phyloP scores from a whole-genome alignment of 1,140 invertebrate species.

The Bathynomus jamesi region DNA sequence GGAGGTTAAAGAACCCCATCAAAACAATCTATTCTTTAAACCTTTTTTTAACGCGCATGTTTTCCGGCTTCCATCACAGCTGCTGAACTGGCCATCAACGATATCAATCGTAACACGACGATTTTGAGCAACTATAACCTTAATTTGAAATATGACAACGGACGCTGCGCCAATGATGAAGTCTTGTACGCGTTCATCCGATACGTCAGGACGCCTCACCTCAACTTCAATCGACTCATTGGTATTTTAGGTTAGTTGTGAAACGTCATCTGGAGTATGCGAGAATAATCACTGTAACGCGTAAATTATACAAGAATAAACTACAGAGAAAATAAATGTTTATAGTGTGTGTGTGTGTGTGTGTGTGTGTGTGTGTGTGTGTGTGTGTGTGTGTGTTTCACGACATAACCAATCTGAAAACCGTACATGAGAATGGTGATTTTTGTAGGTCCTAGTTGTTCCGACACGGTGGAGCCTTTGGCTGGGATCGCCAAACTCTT shows the following conservation, averaged over 20 bases:
- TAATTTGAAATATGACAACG: slow-evolving; percentile 54
- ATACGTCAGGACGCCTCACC: slow-evolving; percentile 50
- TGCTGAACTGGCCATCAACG: slow-evolving; percentile 55
- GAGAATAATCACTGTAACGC: background rate
- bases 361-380: no score
- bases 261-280: background rate
- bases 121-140: slow-evolving; percentile 57
- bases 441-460: slow-evolving; percentile 71
- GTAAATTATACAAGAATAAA: background rate
- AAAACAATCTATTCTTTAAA: background rate
- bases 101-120: slow-evolving; percentile 55
- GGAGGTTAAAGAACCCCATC: no score
- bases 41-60: background rate
- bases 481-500: slow-evolving; percentile 68
- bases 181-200: slow-evolving; percentile 72
- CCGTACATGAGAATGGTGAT: no score
- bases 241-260: slow-evolving; percentile 57
- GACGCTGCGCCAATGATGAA: slow-evolving; percentile 61
- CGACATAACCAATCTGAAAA: no score
- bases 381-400: no score
- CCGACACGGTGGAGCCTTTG: slow-evolving; percentile 73
- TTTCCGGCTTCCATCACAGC: no score
- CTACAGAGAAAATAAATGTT: background rate
- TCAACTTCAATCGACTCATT: slow-evolving; percentile 51
- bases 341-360: no score